Evolutionary conservation across 1,140 invertebrate species (phyloP).

Genomic region (Lepidotrigona ventralis): DNA sequence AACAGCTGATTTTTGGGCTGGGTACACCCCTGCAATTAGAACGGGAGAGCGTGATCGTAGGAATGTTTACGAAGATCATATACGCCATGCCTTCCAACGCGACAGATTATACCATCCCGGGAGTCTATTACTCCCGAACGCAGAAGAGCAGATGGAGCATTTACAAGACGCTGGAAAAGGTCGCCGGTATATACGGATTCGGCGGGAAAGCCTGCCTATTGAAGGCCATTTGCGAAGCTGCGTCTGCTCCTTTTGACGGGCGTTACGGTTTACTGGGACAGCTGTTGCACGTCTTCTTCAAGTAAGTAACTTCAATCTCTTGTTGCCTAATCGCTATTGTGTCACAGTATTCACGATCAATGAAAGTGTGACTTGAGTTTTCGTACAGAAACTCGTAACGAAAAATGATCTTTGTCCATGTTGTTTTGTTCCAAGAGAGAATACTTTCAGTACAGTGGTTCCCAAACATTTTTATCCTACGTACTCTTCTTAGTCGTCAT

Average conservation of each 20-base stretch:
- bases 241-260: conserved; percentile 74
- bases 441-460: no score
- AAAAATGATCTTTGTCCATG: no score
- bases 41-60: conserved; percentile 83
- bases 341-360: background rate
- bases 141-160: conserved; percentile 77
- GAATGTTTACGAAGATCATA: conserved; percentile 83
- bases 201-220: conserved; percentile 77
- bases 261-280: conserved; percentile 78
- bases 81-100: conserved; percentile 83
- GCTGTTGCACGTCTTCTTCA: conserved; percentile 77
- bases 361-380: background rate
- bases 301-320: conserved; percentile 63
- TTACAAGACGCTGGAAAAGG: conserved; percentile 72
- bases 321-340: background rate
- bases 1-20: conserved; percentile 84
- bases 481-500: no score
- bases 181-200: conserved; percentile 72
- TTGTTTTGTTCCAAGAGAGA: no score
- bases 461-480: no score
- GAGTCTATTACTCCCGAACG: conserved; percentile 79
- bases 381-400: background rate
- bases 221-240: conserved; percentile 78
- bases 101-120: conserved; percentile 82
- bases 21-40: conserved; percentile 84